Base-by-base conservation (phyloP, 2,797 vertebrate species). In the Takifugu ocellatus region DNA sequence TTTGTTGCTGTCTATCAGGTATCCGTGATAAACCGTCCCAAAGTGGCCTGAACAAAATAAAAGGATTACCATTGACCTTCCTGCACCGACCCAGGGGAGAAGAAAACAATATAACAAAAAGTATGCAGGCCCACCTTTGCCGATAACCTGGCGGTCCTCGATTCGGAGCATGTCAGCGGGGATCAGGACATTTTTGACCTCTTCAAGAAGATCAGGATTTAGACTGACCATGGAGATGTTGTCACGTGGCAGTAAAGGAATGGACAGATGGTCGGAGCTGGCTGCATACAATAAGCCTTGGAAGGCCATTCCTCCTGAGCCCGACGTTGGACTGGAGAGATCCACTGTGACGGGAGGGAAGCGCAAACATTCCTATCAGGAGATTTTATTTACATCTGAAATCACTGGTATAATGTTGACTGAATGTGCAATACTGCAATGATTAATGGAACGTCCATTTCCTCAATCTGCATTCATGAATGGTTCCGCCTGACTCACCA, bases 121-220 rank as follows among this genome's bases (percentile, higher is more conserved):
- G 9, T 7, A 36, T 21, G 36, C 26, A 51, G 12, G 1, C 54
- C 68, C 51, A 95, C 97, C 97, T 94, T 94, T 98, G 78, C 97
- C 97, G 9, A 99, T 97, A 74, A 98, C 84, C 75, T 68, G 91
- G 55, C 90, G 88, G 6, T 89, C 84, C 61, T 95, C 92, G 29
- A 91, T 89, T 57, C 90, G 42, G 24, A 99, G 92, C 68, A 58
- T 87, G 12, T 94, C 90, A 3, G 93, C 84, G 0, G 94, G 92
- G 77, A 99, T 96, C 64, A 99, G 89, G 63, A 98, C 93, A 25
- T 97, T 94, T 84, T 96, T 97, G 75, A 99, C 96, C 63, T 98
- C 95, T 25, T 95, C 93, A 59, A 98, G 89, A 44, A 99, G 88
- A 11, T 87, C 87, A 0, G 89, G 78, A 9, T 74, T 89, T 50